Evolutionary conservation across 2,113 vertebrate species (phyloP).

Genomic region (Semicossyphus pulcher): DNA sequence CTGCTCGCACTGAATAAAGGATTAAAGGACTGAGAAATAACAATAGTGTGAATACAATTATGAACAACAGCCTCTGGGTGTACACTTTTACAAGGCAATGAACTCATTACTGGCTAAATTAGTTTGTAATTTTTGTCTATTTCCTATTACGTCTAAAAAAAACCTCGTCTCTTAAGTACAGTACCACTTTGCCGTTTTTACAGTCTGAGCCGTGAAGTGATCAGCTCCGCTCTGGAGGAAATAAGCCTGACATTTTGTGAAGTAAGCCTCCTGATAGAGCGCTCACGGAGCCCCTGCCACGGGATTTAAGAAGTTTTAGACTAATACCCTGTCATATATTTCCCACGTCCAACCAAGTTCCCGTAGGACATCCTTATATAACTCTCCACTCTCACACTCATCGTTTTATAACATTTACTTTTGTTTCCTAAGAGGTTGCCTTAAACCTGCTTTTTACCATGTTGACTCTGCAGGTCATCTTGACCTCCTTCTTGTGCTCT

Average conservation of each 20-base stretch:
- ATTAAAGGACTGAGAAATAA: not conserved
- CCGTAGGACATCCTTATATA: conserved; percentile 47
- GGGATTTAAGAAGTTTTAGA: conserved; percentile 74
- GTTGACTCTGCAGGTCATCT: conserved; percentile 11
- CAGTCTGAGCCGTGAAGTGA: conserved; percentile 55
- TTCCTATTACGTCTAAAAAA: conserved; percentile 6
- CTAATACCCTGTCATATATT: conserved; percentile 75
- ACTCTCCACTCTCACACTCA: conserved; percentile 6
- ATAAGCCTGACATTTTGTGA: conserved; percentile 72
- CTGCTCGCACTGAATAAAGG: not conserved
- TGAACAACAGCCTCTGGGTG: not conserved
- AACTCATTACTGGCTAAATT: conserved; percentile 15
- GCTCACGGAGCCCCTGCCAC: conserved; percentile 60
- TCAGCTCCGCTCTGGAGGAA: conserved; percentile 51
- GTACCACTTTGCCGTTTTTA: conserved; percentile 29
- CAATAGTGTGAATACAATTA: too few species aligned
- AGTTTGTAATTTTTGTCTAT: not conserved
- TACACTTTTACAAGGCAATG: not conserved
- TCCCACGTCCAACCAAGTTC: conserved; percentile 37
- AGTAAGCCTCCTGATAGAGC: conserved; percentile 67
- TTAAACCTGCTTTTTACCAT: conserved; percentile 9
- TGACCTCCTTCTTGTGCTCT: conserved; percentile 7
- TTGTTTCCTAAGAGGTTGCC: conserved; percentile 29
- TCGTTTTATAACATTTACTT: not conserved
- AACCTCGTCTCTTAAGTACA: conserved; percentile 24